A percentile compares a stretch with the other conserved stretches of the same genome.
Evolutionary conservation across 2,888 invertebrate genomes (phyloP).

Genomic region (Drosophila mulleri): DNA sequence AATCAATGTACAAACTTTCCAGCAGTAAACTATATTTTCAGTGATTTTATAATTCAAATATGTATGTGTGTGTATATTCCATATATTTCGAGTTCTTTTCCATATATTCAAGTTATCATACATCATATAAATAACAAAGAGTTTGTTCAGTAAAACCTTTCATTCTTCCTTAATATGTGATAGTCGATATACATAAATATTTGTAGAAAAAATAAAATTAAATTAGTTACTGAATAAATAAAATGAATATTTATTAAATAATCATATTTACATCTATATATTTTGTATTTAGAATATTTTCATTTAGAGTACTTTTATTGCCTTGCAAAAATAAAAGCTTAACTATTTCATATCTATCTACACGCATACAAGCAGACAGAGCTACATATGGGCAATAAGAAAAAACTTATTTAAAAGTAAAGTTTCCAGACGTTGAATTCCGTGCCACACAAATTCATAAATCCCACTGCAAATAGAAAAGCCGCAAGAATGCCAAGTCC

Average conservation of each 20-base stretch:
- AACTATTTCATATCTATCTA: neutral
- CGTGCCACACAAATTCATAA: conserved; percentile 10
- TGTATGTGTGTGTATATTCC: no score
- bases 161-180: neutral
- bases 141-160: neutral
- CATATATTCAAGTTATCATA: no score
- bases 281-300: neutral
- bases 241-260: neutral
- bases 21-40: no score
- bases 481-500: conserved; percentile 34
- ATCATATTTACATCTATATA: neutral
- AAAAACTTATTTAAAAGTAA: conserved; percentile 8
- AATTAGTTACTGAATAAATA: no score
- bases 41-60: no score
- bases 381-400: neutral
- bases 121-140: neutral
- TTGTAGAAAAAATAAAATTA: neutral
- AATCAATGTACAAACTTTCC: no score
- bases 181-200: neutral
- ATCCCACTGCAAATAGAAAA: conserved; percentile 17
- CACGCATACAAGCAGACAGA: neutral
- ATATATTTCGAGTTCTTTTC: neutral
- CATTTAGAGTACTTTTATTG: neutral
- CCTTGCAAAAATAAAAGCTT: neutral
- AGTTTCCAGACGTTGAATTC: conserved; percentile 12